Conservation (phyloP, 2,797 vertebrate genomes). For the Sebastes cheni region DNA sequence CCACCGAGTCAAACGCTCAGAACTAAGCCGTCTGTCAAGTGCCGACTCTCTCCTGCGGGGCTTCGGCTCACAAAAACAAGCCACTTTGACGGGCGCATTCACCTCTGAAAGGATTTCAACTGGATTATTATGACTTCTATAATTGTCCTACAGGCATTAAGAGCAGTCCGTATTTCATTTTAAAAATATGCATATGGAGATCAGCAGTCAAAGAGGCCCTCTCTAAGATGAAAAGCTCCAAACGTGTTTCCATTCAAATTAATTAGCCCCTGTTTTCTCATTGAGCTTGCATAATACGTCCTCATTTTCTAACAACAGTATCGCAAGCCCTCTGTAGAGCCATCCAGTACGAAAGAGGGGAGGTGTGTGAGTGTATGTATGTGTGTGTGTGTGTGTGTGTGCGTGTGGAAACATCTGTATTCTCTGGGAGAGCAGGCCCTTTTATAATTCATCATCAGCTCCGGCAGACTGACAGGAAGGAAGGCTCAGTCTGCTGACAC, state of each 20-base stretch:
- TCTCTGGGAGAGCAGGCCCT: constrained; percentile 69
- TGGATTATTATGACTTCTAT: constrained; percentile 41
- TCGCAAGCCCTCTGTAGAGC: constrained; percentile 16
- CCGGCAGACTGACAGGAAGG: constrained; percentile 77
- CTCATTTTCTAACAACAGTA: constrained; percentile 50
- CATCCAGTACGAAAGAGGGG: constrained; percentile 1
- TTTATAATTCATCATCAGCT: constrained; percentile 81
- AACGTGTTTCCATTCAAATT: constrained; percentile 63
- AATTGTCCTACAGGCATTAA: constrained; percentile 53
- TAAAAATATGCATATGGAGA: constrained; percentile 50
- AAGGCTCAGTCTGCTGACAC: constrained; percentile 73
- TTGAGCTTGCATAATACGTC: constrained; percentile 58
- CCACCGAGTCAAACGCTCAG: constrained; percentile 33
- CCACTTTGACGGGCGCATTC: constrained; percentile 2
- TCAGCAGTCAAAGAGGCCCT: constrained; percentile 46
- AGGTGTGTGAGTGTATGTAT: not conserved
- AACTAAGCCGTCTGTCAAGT: constrained; percentile 45
- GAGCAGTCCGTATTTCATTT: constrained; percentile 40
- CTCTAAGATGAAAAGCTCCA: constrained; percentile 59
- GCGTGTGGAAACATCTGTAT: constrained; percentile 75
- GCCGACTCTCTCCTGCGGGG: constrained; percentile 7
- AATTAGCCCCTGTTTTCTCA: constrained; percentile 64
- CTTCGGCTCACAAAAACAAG: constrained; percentile 25
- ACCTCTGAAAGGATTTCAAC: constrained; percentile 26
- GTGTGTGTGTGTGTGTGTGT: not conserved